Percentiles rank a stretch among this genome's conserved stretches.
Conservation (phyloP, 2,888 invertebrate species). For the Leptopilina drosophilae region DNA sequence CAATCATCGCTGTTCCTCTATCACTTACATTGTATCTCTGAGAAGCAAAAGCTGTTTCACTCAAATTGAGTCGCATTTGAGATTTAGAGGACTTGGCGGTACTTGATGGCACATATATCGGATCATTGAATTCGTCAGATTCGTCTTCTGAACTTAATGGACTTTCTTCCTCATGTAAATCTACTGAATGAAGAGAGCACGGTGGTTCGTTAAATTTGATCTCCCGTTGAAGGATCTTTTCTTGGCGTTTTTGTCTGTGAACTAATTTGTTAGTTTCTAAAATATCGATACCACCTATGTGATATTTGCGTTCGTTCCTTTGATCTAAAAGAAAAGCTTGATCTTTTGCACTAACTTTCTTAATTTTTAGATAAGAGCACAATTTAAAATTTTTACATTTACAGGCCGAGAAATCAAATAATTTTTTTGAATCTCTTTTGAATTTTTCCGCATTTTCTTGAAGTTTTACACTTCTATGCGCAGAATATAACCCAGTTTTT, state of each 20-base stretch:
- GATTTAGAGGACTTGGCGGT: background rate
- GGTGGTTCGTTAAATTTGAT: background rate
- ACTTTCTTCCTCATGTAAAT: conserved; percentile 10
- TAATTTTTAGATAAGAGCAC: background rate
- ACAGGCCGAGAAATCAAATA: conserved; percentile 25
- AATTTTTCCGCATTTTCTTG: background rate
- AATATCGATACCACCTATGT: conserved; percentile 12
- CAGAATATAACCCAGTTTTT: conserved; percentile 22
- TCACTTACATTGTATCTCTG: background rate
- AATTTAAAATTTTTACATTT: conserved; percentile 7
- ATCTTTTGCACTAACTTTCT: conserved; percentile 16
- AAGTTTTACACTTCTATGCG: conserved; percentile 20
- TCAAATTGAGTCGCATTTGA: background rate
- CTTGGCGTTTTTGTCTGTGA: background rate
- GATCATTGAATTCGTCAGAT: background rate
- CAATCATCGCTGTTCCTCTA: background rate
- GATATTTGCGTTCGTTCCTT: conserved; percentile 25
- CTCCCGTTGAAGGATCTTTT: conserved; percentile 20
- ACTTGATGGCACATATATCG: background rate
- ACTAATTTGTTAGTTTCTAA: conserved; percentile 4
- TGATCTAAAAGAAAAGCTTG: conserved; percentile 21
- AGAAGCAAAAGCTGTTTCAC: conserved; percentile 19
- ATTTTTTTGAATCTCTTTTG: conserved; percentile 9
- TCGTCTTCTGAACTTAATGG: background rate
- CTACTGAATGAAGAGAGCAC: background rate